Conservation (phyloP, 2,113 vertebrate species). For the Anas platyrhynchos region DNA sequence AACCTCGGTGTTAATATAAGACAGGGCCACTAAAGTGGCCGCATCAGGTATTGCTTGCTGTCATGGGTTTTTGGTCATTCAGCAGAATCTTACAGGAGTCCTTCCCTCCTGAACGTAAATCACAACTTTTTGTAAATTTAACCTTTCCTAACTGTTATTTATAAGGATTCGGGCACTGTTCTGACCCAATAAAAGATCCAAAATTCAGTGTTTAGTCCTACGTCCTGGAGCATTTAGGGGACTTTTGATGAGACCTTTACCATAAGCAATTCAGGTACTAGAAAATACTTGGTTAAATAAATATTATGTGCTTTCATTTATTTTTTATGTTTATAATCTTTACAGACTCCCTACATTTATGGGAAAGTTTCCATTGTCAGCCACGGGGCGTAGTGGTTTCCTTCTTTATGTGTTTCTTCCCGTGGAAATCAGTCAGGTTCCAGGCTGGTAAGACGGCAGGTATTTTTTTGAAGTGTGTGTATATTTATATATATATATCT, state of each 20-base stretch:
- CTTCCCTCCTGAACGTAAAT: not conserved
- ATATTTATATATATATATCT: not conserved
- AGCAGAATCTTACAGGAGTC: not conserved
- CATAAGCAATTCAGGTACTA: not conserved
- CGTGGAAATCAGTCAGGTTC: not conserved
- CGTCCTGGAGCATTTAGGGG: not conserved
- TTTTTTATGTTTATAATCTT: not conserved
- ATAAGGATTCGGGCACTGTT: not conserved
- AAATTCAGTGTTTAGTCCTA: not conserved
- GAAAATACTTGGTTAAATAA: not conserved
- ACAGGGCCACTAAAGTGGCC: not conserved
- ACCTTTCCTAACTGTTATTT: not conserved
- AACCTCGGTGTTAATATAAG: not conserved
- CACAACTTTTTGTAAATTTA: not conserved
- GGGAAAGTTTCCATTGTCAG: not conserved
- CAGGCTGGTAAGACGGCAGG: not conserved
- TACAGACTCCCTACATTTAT: not conserved
- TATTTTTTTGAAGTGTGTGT: not conserved
- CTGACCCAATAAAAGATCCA: not conserved
- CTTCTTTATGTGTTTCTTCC: not conserved
- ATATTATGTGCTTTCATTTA: not conserved
- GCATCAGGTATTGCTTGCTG: not conserved
- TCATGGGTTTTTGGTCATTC: accelerated
- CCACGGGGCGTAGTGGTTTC: not conserved
- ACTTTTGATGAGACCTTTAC: not conserved